These are phyloP conservation scores for Diachrysia chrysitis DNA, from an alignment of 2,888 invertebrate genomes.

Conservation along the genomic window DNA sequence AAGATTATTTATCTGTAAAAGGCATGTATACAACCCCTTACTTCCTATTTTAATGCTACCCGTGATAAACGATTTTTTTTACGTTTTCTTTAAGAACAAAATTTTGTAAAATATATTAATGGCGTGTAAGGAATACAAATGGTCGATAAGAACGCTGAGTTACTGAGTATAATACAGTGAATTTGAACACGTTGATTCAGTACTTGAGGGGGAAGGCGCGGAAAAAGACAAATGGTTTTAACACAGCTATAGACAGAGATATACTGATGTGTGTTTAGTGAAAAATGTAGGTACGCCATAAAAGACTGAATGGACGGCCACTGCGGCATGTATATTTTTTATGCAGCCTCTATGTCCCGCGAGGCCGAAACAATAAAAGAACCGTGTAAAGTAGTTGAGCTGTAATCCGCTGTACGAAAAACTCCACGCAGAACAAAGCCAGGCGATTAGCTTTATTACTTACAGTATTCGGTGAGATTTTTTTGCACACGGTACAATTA, in stretches of 20 bases:
- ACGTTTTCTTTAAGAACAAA: constrained; percentile 54
- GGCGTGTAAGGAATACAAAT: constrained; percentile 72
- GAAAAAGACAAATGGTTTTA: constrained; percentile 72
- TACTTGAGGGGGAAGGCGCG: constrained; percentile 62
- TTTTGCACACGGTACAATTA: constrained; percentile 39
- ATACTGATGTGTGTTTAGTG: constrained; percentile 63
- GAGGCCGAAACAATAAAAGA: constrained; percentile 46
- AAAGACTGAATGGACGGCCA: constrained; percentile 51
- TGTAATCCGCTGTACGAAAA: constrained; percentile 26
- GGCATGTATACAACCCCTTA: constrained; percentile 41
- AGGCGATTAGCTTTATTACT: constrained; percentile 37
- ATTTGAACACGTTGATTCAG: constrained; percentile 72
- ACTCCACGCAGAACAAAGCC: constrained; percentile 27
- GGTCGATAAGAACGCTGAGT: constrained; percentile 64
- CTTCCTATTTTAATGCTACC: constrained; percentile 55
- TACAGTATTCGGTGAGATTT: constrained; percentile 32
- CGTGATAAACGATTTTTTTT: constrained; percentile 54
- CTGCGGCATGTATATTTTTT: constrained; percentile 49
- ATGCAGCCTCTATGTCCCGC: constrained; percentile 38
- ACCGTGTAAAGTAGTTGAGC: constrained; percentile 29
- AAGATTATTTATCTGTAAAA: constrained; percentile 56
- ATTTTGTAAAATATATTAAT: constrained; percentile 65
- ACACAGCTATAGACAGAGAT: constrained; percentile 68
- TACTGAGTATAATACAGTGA: constrained; percentile 65
- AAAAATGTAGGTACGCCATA: constrained; percentile 65